Evolutionary conservation across 2,888 invertebrate species (phyloP).

Genomic region (Andrena praecox): DNA sequence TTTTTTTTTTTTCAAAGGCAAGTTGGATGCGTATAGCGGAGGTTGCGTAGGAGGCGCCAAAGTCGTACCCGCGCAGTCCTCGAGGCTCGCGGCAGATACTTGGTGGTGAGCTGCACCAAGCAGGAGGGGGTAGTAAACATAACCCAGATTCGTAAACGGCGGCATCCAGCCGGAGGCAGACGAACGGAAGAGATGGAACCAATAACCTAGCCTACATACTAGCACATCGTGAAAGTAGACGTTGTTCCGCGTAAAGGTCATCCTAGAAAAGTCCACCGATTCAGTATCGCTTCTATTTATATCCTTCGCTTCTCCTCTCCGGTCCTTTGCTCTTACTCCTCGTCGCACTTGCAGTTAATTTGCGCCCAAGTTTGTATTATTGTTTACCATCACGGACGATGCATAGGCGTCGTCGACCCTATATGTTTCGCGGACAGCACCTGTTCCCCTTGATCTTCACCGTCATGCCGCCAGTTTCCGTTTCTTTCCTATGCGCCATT

Average conservation of each 20-base stretch:
- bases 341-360: neutral
- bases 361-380: no score
- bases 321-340: neutral
- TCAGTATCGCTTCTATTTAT: slow-evolving; percentile 77
- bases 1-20: neutral
- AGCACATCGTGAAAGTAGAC: slow-evolving; percentile 68
- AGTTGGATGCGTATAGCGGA: neutral
- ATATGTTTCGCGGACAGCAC: no score
- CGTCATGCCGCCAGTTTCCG: no score
- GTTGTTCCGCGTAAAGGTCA: slow-evolving; percentile 78
- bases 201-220: slow-evolving; percentile 78
- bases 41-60: slow-evolving; percentile 45
- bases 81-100: slow-evolving; percentile 18
- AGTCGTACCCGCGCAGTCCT: slow-evolving; percentile 36
- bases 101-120: slow-evolving; percentile 12
- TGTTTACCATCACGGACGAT: no score
- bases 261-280: slow-evolving; percentile 69
- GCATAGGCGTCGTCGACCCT: no score
- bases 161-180: slow-evolving; percentile 57
- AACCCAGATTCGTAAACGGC: slow-evolving; percentile 75
- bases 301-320: slow-evolving; percentile 30
- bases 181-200: slow-evolving; percentile 61
- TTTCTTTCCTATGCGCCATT: no score
- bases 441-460: no score
- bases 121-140: slow-evolving; percentile 76